Conservation (phyloP, 2,113 vertebrate genomes). For the Actenoides lindsayi region DNA sequence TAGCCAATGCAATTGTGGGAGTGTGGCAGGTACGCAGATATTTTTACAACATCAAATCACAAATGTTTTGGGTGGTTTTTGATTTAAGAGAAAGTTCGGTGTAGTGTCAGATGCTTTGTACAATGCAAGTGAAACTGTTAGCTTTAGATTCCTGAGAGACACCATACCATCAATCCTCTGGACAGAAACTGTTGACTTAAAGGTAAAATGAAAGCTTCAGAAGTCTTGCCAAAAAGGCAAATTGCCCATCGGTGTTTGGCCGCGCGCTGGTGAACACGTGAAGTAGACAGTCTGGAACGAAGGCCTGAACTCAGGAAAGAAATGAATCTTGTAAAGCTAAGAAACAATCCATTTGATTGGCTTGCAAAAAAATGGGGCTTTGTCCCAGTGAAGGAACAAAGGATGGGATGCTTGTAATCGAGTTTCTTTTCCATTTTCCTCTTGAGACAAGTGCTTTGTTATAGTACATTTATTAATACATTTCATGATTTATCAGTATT, state of each 20-base stretch:
- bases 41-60: background rate
- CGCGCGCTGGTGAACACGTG: background rate
- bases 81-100: background rate
- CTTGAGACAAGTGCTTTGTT: background rate
- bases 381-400: background rate
- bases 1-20: constrained; percentile 98
- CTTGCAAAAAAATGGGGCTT: background rate
- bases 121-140: background rate
- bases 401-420: background rate
- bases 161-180: background rate
- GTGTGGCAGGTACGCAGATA: constrained; percentile 94
- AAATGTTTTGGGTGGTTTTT: background rate
- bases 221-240: background rate
- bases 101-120: background rate
- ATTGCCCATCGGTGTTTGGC: background rate
- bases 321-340: background rate
- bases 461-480: background rate
- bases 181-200: background rate
- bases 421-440: background rate
- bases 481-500: background rate
- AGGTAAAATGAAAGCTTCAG: background rate
- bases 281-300: background rate
- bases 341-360: background rate
- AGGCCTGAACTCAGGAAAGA: background rate
- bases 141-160: background rate